phyloP scores from a whole-genome alignment of 2,888 invertebrate species.

The Sceliomorpha sp. region DNA sequence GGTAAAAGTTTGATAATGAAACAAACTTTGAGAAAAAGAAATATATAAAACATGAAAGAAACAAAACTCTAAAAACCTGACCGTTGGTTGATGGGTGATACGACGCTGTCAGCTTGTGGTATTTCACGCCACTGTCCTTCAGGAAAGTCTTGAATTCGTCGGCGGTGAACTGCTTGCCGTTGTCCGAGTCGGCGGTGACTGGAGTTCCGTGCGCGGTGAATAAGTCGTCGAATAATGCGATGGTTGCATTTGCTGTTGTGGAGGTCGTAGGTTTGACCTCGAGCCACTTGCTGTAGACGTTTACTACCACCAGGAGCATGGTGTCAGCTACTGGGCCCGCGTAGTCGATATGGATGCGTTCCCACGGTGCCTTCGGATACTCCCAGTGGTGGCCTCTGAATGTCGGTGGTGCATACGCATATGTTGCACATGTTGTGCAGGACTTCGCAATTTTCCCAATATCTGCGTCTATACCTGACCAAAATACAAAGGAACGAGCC shows the following conservation, averaged over 20 bases:
- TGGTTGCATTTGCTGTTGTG: slow-evolving; percentile 15
- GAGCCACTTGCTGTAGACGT: no score
- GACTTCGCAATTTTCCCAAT: slow-evolving; percentile 11
- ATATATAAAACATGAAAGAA: no score
- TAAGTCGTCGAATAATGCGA: slow-evolving; percentile 4
- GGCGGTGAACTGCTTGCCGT: slow-evolving; percentile 9
- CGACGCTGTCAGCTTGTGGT: slow-evolving; percentile 12
- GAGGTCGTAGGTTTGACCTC: no score
- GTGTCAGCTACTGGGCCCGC: slow-evolving; percentile 17
- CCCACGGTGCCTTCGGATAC: slow-evolving; percentile 22
- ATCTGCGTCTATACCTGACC: slow-evolving; percentile 32
- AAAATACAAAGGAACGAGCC: slow-evolving; percentile 23
- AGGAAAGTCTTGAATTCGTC: slow-evolving; percentile 15
- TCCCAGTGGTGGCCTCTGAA: slow-evolving; percentile 29
- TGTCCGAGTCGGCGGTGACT: slow-evolving; percentile 11
- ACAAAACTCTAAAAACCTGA: no score
- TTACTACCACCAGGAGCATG: no score
- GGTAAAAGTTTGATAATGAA: no score
- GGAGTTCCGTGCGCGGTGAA: slow-evolving; percentile 8
- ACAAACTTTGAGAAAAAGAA: no score
- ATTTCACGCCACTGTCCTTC: not conserved
- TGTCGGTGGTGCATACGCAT: slow-evolving; percentile 27
- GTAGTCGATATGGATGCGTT: slow-evolving; percentile 29
- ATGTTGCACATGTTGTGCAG: slow-evolving; percentile 13
- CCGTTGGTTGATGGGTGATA: slow-evolving; percentile 16